Base-by-base conservation (phyloP, 1,140 invertebrate species). In the Tetragnatha versicolor region DNA sequence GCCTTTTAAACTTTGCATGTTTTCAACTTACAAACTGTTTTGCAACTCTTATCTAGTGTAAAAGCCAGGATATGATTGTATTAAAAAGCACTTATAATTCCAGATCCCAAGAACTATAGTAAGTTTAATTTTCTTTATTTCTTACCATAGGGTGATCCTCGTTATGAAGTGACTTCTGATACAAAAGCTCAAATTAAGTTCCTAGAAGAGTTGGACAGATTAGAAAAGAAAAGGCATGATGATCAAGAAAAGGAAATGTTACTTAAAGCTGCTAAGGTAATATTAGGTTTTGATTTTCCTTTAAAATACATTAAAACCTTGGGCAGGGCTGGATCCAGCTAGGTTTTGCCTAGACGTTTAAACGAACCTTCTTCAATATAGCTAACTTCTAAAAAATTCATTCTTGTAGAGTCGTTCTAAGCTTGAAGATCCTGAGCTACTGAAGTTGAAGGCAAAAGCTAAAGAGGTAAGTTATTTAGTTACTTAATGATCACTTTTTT, bases 381-480 rank as follows among this genome's bases (percentile, higher is more conserved):
- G n/a, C n/a, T n/a, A n/a, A n/a, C n/a, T n/a, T n/a, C n/a, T n/a
- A n/a, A n/a, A n/a, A n/a, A n/a, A 31, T 31, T 22, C 12, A 25
- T 49, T 69, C 7, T 70, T 55, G 1, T 25, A 79, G 78, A 79
- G 78, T 65, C 89, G 96, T 65, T 95, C 95, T 63, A 97, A 97
- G 89, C 92, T 93, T 22, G 96, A 98, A 88, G 96, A 98, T 88
- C 96, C 96, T 0, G 96, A 98, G 85, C 95, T 98, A 86, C 92
- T 94, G 0, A 98, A 98, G 86, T 88, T 98, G 75, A 98, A 98
- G 88, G 94, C 95, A 49, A 97, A 96, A 88, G 94, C 94, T 82
- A 93, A 92, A 89, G 92, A 93, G 87, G 91, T 91, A 86, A 82
- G 81, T 17, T 79, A 39, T 82, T 33, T 66, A 47, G 4, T 37